Evolutionary conservation across 2,797 vertebrate genomes (phyloP), one percentile per base, ranked within the genome.

Genomic region (Hoplostethus mediterraneus): DNA sequence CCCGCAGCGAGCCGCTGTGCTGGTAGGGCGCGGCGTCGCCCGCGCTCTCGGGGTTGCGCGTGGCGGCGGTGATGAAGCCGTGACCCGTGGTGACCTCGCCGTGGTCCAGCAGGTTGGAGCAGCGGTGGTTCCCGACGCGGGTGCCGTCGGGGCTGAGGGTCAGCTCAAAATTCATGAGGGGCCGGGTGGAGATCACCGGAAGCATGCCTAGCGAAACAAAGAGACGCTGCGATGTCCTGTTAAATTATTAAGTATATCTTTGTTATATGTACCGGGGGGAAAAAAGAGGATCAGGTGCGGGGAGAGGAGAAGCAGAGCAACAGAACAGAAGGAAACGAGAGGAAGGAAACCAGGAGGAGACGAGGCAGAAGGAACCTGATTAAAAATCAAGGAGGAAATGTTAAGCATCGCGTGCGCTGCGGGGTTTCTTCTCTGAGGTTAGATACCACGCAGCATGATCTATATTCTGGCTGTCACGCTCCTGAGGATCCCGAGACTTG

Each of bases 101-200:
- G 72, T 94, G 94, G 86, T 98, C 96, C 36, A 98, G 85, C 69
- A 99, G 81, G 89, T 98, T 99, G 80, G 97, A 98, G 90, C 97
- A 98, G 72, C 94, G 97, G 86, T 98, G 97, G 91, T 97, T 96
- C 38, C 96, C 97, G 13, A 95, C 95, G 10, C 96, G 95, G 1
- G 95, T 96, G 17, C 97, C 96, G 13, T 98, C 97, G 0, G 95
- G 96, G 75, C 97, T 98, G 42, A 99, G 95, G 0, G 96, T 97
- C 84, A 98, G 91, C 61, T 99, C 96, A 36, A 98, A 97, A 93
- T 97, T 97, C 79, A 93, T 96, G 51, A 99, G 95, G 6, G 96
- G 92, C 8, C 95, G 95, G 1, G 97, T 98, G 67, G 97, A 99
- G 87, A 98, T 91, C 11, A 96, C 94, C 0, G 97, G 97, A 6